These are phyloP conservation scores for Craniophora ligustri DNA, from an alignment of 2,888 invertebrate species.

Conservation along the genomic window DNA sequence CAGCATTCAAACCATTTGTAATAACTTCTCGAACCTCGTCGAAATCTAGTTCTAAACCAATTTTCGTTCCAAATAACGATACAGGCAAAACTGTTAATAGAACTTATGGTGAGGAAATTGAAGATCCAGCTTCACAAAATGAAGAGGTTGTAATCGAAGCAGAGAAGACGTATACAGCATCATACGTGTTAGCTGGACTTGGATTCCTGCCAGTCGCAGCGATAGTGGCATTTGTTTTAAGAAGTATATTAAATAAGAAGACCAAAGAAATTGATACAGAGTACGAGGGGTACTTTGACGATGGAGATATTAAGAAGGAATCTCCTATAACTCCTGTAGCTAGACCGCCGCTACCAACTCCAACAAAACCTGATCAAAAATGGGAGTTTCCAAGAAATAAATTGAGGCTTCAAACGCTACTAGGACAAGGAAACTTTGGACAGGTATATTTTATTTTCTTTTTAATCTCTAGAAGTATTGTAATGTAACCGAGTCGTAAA, in stretches of 20 bases:
- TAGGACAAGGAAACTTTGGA: conserved; percentile 96
- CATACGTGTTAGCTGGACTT: conserved; percentile 89
- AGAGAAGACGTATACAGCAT: conserved; percentile 89
- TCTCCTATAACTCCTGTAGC: conserved; percentile 87
- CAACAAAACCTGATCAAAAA: conserved; percentile 88
- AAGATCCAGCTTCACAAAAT: conserved; percentile 67
- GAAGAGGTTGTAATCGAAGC: conserved; percentile 89
- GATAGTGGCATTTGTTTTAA: conserved; percentile 87
- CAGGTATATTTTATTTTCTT: conserved; percentile 88
- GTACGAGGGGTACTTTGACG: conserved; percentile 90
- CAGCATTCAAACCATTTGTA: conserved; percentile 68
- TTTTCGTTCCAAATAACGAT: conserved; percentile 59
- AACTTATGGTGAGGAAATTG: conserved; percentile 58
- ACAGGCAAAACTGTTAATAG: conserved; percentile 61
- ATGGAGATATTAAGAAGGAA: conserved; percentile 86
- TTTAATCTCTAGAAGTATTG: no score
- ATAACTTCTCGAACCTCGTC: conserved; percentile 85
- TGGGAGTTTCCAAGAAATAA: conserved; percentile 94
- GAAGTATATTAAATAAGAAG: conserved; percentile 87
- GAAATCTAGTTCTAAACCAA: conserved; percentile 72
- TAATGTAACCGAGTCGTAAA: no score
- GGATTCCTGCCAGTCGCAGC: conserved; percentile 89
- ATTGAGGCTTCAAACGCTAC: conserved; percentile 92
- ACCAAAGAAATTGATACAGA: conserved; percentile 88
- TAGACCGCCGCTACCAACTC: conserved; percentile 86